Conservation (phyloP, 2,113 vertebrate genomes). For the Ammodytes dubius region DNA sequence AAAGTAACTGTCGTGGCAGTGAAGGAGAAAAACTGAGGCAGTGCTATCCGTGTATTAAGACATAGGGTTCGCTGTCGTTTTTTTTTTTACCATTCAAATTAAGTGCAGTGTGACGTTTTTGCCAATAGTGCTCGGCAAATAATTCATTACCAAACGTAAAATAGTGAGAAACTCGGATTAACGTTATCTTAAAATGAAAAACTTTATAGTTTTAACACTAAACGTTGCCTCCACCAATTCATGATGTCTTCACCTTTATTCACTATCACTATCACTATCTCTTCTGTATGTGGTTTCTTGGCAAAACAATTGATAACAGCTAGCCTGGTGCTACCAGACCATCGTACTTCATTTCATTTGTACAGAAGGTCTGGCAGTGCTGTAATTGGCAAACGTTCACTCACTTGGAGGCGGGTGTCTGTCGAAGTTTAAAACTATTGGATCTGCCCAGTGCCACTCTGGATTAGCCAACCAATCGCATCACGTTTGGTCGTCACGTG, state of each 20-base stretch:
- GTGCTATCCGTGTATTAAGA: slow-evolving; percentile 16
- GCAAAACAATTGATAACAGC: too few species aligned
- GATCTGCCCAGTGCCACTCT: too few species aligned
- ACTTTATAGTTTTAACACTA: background rate
- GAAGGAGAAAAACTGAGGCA: slow-evolving; percentile 53
- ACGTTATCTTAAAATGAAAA: background rate
- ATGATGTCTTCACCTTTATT: background rate
- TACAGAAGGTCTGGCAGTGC: too few species aligned
- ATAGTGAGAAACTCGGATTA: background rate
- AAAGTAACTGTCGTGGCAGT: slow-evolving; percentile 60
- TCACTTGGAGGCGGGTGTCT: background rate
- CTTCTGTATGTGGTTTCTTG: too few species aligned
- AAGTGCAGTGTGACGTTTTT: slow-evolving; percentile 43
- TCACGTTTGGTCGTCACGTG: too few species aligned
- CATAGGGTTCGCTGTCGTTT: slow-evolving; percentile 39
- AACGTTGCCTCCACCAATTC: background rate
- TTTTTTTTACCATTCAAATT: slow-evolving; percentile 37
- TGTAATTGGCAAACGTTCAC: slow-evolving; percentile 3
- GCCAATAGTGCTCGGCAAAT: background rate
- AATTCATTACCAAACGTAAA: slow-evolving; percentile 25
- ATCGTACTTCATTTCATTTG: too few species aligned
- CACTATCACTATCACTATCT: too few species aligned
- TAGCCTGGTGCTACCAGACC: too few species aligned
- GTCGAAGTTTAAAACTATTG: too few species aligned
- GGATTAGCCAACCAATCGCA: too few species aligned